Base-by-base conservation (phyloP, 1,140 invertebrate genomes). In the Drosophila mauritiana region DNA sequence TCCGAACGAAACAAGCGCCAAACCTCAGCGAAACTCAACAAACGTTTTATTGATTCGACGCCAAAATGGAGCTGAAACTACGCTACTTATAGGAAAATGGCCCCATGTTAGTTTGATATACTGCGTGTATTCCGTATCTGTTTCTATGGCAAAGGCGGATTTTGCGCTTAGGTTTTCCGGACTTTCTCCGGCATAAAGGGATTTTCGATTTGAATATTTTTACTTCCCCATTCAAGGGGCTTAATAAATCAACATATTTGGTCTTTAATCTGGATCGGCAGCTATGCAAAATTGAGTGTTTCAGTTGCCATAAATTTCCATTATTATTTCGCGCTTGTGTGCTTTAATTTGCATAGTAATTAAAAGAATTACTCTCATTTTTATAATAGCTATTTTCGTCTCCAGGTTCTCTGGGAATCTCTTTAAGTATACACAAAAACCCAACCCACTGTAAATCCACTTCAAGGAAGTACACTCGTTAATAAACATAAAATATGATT, bases 21-120 rank as follows among this genome's bases (percentile, higher is more conserved):
- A 88, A 82, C 83, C 83, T 88, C 75, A 86, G 75, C 75, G 79
- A 76, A 86, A 73, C 70, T 86, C 73, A 76, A 56, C 65, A 82
- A 88, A 79, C 73, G 73, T 88, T 88, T 86, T 88, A 88, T 88
- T 88, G 83, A 88, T 88, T 88, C 67, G 63, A 78, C 62, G 83
- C 55, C 68, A 82, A 85, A 85, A 74, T 67, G 75, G 65, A 88
- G 74, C 73, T 74, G 40, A 81, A 85, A 78, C 81, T 81, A 68
- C 57, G 37, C 67, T 83, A 73, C 82, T 67, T 86, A 79, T 73
- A 57, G 73, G 48, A 45, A 74, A 82, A 65, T 75, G 46, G 39
- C 58, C 52, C 43, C 43, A 49, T 76, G 48, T 67, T 77, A 57
- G 55, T 62, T 67, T 63, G 53, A 31, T 48, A 40, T 34, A 12